Conservation (phyloP, 2,797 vertebrate genomes). For the Sardinella longiceps region DNA sequence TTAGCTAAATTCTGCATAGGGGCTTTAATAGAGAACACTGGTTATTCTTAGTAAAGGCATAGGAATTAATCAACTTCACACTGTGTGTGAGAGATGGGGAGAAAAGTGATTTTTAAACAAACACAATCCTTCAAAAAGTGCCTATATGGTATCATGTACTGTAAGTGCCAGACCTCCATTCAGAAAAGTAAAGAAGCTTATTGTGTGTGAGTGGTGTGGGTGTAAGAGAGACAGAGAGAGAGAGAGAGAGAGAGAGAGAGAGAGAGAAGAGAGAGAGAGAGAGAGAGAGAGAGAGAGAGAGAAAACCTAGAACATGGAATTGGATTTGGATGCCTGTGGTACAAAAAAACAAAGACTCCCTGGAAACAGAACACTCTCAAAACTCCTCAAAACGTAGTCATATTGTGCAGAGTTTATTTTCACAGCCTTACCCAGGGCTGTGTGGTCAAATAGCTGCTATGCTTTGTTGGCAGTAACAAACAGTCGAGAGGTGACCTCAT, state of each 20-base stretch:
- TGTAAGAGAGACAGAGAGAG: too few relatives aligned
- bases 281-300: too few relatives aligned
- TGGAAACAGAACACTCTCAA: constrained; percentile 4
- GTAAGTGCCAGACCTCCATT: background rate
- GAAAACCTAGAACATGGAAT: background rate
- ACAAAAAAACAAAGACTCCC: background rate
- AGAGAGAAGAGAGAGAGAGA: too few relatives aligned
- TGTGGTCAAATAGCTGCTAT: constrained; percentile 46
- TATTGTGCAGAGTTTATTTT: constrained; percentile 19
- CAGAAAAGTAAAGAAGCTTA: background rate
- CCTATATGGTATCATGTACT: background rate
- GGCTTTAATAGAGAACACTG: background rate
- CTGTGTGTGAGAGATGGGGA: background rate
- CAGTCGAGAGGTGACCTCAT: constrained; percentile 40
- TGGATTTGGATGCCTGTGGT: constrained; percentile 17
- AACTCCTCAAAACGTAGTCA: constrained; percentile 11
- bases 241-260: too few relatives aligned
- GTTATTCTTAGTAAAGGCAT: background rate
- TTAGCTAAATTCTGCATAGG: too few relatives aligned
- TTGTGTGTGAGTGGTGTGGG: background rate
- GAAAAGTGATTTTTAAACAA: background rate
- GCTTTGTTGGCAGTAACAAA: constrained; percentile 39
- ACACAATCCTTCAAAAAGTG: background rate
- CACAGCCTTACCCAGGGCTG: background rate
- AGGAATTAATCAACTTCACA: background rate